Conservation (phyloP, 2,113 vertebrate genomes). For the Salminus brasiliensis region DNA sequence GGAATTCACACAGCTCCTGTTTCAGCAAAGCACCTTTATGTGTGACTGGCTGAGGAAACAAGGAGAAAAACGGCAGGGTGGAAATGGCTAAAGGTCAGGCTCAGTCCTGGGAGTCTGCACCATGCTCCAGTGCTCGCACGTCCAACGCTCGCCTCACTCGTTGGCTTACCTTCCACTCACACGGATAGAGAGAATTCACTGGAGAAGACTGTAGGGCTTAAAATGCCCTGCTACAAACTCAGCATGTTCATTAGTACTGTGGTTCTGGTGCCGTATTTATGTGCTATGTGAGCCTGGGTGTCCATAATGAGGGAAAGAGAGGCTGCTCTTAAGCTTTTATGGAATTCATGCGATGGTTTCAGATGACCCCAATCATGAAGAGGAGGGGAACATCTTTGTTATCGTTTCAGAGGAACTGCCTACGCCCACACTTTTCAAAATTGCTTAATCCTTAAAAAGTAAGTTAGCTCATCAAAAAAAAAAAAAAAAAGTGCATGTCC, state of each 20-base stretch:
- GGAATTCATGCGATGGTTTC: slow-evolving; percentile 6
- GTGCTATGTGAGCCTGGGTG: too few relatives aligned
- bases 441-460: slow-evolving; percentile 4
- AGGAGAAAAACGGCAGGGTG: slow-evolving; percentile 7
- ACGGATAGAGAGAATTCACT: not conserved
- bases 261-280: not conserved
- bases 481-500: not conserved
- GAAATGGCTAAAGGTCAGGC: slow-evolving; percentile 47
- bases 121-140: slow-evolving; percentile 55
- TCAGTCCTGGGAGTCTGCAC: slow-evolving; percentile 53
- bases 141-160: slow-evolving; percentile 38
- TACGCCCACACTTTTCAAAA: slow-evolving; percentile 11
- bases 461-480: not conserved
- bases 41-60: slow-evolving; percentile 36
- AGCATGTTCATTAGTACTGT: slow-evolving; percentile 13
- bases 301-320: not conserved
- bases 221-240: not conserved
- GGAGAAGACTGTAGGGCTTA: not conserved
- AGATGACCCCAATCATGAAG: slow-evolving; percentile 27
- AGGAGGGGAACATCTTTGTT: slow-evolving; percentile 2
- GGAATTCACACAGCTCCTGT: slow-evolving; percentile 66
- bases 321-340: not conserved
- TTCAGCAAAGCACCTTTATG: slow-evolving; percentile 64
- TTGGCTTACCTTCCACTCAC: slow-evolving; percentile 13
- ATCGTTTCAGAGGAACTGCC: not conserved